Percentiles rank a stretch among this genome's conserved stretches.
Conservation (phyloP, 2,113 vertebrate species). For the Onychorhynchus coronatus region DNA sequence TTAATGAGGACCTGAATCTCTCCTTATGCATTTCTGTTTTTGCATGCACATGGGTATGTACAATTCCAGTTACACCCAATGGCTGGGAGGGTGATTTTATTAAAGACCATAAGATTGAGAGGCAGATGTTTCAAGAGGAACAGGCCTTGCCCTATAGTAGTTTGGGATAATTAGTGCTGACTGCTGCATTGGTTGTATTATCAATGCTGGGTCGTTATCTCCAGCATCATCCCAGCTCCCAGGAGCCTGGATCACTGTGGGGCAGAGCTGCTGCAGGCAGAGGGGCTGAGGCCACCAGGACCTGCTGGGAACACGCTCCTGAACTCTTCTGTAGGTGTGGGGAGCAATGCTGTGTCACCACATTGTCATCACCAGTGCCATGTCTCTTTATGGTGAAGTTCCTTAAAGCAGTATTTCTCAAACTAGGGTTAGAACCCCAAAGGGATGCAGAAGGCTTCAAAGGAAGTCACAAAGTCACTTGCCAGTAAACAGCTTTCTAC, state of each 20-base stretch:
- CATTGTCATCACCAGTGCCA: background rate
- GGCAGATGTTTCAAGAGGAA: constrained; percentile 21
- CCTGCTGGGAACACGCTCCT: constrained; percentile 11
- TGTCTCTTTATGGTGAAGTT: background rate
- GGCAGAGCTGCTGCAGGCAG: constrained; percentile 2
- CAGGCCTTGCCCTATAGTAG: background rate
- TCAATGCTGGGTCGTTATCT: constrained; percentile 28
- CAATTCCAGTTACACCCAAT: constrained; percentile 45
- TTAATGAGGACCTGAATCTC: constrained; percentile 64
- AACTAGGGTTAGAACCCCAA: constrained; percentile 6
- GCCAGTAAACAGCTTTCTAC: constrained; percentile 25
- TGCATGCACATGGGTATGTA: constrained; percentile 47
- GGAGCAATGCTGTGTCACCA: constrained; percentile 8
- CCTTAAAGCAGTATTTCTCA: constrained; percentile 41
- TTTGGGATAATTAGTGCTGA: constrained; percentile 49
- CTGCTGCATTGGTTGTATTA: constrained; percentile 33
- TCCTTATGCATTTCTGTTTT: constrained; percentile 38
- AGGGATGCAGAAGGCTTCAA: constrained; percentile 32
- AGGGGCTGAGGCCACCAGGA: constrained; percentile 30
- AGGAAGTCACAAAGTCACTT: constrained; percentile 29
- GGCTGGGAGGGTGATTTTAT: constrained; percentile 44
- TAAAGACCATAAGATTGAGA: constrained; percentile 46
- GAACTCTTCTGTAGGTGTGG: background rate
- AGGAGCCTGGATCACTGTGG: constrained; percentile 2
- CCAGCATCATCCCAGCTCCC: background rate